Percentiles rank a stretch among this genome's conserved stretches.
Conservation (phyloP, 2,888 invertebrate genomes). For the Spodoptera exigua region DNA sequence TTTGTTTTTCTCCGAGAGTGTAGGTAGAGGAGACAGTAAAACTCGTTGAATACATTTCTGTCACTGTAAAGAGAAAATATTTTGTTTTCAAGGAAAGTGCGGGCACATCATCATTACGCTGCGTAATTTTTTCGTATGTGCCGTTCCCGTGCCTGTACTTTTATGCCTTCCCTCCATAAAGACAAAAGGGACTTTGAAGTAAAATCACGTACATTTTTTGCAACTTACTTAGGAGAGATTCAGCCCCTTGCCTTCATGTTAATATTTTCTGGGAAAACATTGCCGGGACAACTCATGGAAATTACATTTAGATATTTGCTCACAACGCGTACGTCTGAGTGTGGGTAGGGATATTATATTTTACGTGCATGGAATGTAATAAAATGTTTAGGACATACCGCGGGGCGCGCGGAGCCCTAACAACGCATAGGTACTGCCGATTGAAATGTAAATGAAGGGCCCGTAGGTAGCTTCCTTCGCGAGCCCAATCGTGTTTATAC, state of each 20-base stretch:
- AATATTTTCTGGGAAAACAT: slow-evolving; percentile 89
- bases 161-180: slow-evolving; percentile 88
- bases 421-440: slow-evolving; percentile 80
- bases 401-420: slow-evolving; percentile 59
- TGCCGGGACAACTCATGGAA: slow-evolving; percentile 89
- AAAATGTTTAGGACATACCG: slow-evolving; percentile 85
- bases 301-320: slow-evolving; percentile 89
- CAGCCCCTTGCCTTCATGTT: slow-evolving; percentile 89
- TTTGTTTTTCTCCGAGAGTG: slow-evolving; percentile 54
- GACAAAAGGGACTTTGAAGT: slow-evolving; percentile 90
- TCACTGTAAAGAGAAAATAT: slow-evolving; percentile 85
- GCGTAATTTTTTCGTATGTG: slow-evolving; percentile 88
- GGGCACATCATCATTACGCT: slow-evolving; percentile 88
- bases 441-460: slow-evolving; percentile 86
- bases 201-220: slow-evolving; percentile 90
- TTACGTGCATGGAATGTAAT: slow-evolving; percentile 88
- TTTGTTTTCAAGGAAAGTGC: slow-evolving; percentile 85
- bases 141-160: slow-evolving; percentile 87
- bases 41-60: slow-evolving; percentile 83
- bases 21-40: slow-evolving; percentile 70
- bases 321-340: slow-evolving; percentile 85
- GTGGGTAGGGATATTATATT: slow-evolving; percentile 88
- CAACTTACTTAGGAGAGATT: slow-evolving; percentile 89
- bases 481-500: slow-evolving; percentile 69
- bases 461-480: slow-evolving; percentile 74